Evolutionary conservation across 2,797 vertebrate species (phyloP).

Genomic region (Macrochelys suwanniensis): DNA sequence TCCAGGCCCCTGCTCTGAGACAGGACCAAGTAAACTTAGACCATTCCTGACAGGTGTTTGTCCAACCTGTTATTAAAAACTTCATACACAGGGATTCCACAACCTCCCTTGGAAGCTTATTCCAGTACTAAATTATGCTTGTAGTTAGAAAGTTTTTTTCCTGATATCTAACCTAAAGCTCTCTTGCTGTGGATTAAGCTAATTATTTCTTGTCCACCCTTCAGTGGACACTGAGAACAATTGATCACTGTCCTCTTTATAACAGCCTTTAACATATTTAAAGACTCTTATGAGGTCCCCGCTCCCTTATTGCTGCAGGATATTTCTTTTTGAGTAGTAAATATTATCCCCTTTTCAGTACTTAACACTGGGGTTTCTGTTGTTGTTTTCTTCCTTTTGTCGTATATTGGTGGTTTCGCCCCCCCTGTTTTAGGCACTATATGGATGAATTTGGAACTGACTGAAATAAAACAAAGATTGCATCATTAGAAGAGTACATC

Average conservation of each 20-base stretch:
- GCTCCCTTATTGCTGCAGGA: not conserved
- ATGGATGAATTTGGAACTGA: not conserved
- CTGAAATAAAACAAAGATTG: not conserved
- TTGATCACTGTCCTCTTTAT: not conserved
- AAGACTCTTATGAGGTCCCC: not conserved
- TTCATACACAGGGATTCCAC: not conserved
- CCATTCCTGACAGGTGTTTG: not conserved
- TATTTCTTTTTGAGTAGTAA: not conserved
- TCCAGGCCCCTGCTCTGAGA: not conserved
- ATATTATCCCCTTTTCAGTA: not conserved
- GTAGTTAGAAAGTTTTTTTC: not conserved
- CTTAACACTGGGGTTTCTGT: not conserved
- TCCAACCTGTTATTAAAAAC: not conserved
- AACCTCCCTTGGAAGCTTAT: not conserved
- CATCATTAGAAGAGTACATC: not conserved
- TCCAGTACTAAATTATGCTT: not conserved
- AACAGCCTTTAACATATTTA: not conserved
- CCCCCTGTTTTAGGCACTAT: not conserved
- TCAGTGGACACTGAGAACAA: not conserved
- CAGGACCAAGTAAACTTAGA: not conserved
- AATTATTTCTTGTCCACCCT: not conserved
- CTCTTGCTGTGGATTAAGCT: not conserved
- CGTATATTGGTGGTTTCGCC: not conserved
- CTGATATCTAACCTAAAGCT: not conserved
- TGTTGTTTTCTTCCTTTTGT: not conserved